Base-by-base conservation (phyloP, 2,888 invertebrate species). In the Exephanes ischioxanthus region DNA sequence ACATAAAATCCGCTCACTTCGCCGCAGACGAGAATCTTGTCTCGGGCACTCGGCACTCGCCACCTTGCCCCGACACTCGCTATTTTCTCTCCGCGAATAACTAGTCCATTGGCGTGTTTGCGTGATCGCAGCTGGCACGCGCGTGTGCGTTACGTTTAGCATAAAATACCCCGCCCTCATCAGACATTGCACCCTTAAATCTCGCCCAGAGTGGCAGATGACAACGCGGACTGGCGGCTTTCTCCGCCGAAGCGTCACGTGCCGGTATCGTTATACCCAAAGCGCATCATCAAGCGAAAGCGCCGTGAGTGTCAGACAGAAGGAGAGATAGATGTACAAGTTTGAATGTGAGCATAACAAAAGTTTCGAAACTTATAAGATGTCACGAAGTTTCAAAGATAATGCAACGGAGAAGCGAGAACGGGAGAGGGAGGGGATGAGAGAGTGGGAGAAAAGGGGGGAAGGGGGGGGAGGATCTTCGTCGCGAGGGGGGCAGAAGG, bases 351-450 rank as follows among this genome's bases (percentile, higher is more conserved):
- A 87, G 88, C 89, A 90, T 90, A 91, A 89, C 91, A 87, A 90
- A 91, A 91, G 90, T 91, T 85, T 90, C 30, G 88, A 86, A 91
- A 91, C 90, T 92, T 91, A 89, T 90, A 92, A 91, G 91, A 90
- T 88, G 90, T 91, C 90, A 92, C 80, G 86, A 91, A 92, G 89
- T 91, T 92, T 90, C 89, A 84, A 89, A 90, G 91, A 91, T 91
- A 91, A 91, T 90, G 88, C 91, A 91, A 89, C 89, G 88, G 91
- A 90, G 88, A 87, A 87, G 87, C 88, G 90, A 87, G 90, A 87
- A 90, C 87, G 68, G 58, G 55, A 77, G 82, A 61, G 58, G 26
- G 26, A 2, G 26, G 45, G 4, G 41, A 41, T 41, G 41, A 41
- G 41, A 41, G 41, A 41, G 41, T 3, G 41, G 0, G 41, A 3